Evolutionary conservation across 2,797 vertebrate genomes (phyloP).

Genomic region (Nyctibius grandis): DNA sequence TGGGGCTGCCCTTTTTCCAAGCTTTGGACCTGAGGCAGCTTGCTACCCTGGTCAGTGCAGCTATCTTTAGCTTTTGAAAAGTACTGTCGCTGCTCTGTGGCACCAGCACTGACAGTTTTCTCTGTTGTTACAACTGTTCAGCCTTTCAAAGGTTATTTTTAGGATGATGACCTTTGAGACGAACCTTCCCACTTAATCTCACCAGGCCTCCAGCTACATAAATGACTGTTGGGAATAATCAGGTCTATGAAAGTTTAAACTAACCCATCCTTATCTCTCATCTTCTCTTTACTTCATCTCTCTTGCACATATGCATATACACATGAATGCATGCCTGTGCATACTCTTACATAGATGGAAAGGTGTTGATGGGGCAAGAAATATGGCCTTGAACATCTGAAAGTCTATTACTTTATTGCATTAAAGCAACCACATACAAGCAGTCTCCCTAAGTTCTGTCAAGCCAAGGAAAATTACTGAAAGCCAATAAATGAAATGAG

Average conservation of each 20-base stretch:
- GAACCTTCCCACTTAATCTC: neutral
- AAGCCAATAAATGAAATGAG: neutral
- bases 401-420: neutral
- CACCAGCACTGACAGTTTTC: accelerated
- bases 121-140: neutral
- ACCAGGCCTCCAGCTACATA: neutral
- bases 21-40: neutral
- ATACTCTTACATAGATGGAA: neutral
- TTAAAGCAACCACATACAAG: neutral
- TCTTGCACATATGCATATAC: neutral
- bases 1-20: neutral
- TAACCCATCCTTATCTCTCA: neutral
- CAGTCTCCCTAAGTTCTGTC: neutral
- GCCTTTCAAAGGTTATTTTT: conserved; percentile 13
- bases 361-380: neutral
- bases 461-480: neutral
- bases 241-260: neutral
- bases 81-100: neutral
- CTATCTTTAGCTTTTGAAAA: neutral
- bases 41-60: neutral
- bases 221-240: neutral
- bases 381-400: neutral
- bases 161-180: neutral
- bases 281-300: neutral
- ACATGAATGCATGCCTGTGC: neutral